Evolutionary conservation across 2,888 invertebrate species (phyloP), one percentile per base, ranked within the genome.

Genomic region (Synanthedon vespiformis): DNA sequence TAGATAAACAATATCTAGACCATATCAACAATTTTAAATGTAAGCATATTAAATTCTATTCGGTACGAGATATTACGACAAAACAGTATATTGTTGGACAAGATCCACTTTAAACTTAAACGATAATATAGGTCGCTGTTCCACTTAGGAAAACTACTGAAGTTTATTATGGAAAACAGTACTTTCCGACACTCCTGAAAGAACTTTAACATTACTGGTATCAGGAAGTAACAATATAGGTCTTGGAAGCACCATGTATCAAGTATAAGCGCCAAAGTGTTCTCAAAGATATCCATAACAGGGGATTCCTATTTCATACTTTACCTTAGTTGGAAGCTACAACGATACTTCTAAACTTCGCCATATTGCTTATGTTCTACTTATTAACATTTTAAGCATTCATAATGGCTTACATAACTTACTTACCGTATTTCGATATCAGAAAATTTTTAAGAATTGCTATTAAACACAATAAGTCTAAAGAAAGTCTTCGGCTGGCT

Each of bases 281-380:
- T 58, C 53, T 53, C 56, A 13, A 44, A 44, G 44, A 44, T 44
- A 44, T 44, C 44, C 44, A 62, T 57, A 55, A 57, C 58, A 62
- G 59, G 60, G 64, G 53, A 59, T 57, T 61, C 67, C 61, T 72
- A 70, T 67, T 69, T 70, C 68, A 70, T 71, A 72, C 64, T 69
- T 68, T 63, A 63, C 63, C 60, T 56, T 67, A 65, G 62, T 64
- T 62, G 58, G 63, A 60, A 66, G 66, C 60, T 64, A 65, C 62
- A 61, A 55, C 55, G 56, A 61, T 69, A 65, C 61, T 67, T 63
- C 61, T 65, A 64, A 74, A 77, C 64, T 74, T 74, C 59, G 61
- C 61, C 61, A 60, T 34, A 34, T n/a, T 44, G 44, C 44, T 44
- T 63, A 60, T 61, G 53, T 58, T 60, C 55, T 56, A 58, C 56